Evolutionary conservation across 2,797 vertebrate species (phyloP), one percentile per base, ranked within the genome.

Genomic region (Poecilia gillii): DNA sequence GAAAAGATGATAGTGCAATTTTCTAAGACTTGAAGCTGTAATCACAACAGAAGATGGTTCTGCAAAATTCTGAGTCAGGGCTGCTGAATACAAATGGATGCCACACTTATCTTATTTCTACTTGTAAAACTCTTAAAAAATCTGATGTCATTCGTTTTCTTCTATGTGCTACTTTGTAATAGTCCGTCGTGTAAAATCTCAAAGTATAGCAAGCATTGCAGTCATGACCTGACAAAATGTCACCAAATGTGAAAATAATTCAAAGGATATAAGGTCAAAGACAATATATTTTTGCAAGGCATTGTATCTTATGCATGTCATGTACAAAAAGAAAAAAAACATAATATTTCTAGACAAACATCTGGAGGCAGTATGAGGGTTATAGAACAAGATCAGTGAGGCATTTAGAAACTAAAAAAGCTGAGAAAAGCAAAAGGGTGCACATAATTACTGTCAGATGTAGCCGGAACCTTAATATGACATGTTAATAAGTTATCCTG

Each of bases 361-460:
- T 91, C 89, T 94, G 91, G 84, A 89, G 75, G 77, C 81, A 77
- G 75, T 80, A 76, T 79, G 75, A 46, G 57, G 85, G 78, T 64
- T 76, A 57, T 25, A 72, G 79, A 81, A 7, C 74, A 53, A 64
- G 51, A 51, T 79, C 7, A 77, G 45, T 0, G 47, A 84, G 39
- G 78, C 77, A 74, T 76, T 72, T 16, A 12, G 80, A 78, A 82
- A 73, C 55, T 77, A 55, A 43, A 73, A 51, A 81, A 46, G 66
- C 81, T 28, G 78, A 82, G 74, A 33, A 74, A 85, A 68, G 74
- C 76, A 75, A 76, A 76, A 55, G 85, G 87, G 87, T 77, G 76
- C 80, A 90, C 59, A 70, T 94, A 94, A 94, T 93, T 92, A 83
- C 87, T 91, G 89, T 91, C 88, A 92, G 91, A 91, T 57, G 78